Evolutionary conservation across 1,140 invertebrate species (phyloP).

Genomic region (Brachionus manjavacas): DNA sequence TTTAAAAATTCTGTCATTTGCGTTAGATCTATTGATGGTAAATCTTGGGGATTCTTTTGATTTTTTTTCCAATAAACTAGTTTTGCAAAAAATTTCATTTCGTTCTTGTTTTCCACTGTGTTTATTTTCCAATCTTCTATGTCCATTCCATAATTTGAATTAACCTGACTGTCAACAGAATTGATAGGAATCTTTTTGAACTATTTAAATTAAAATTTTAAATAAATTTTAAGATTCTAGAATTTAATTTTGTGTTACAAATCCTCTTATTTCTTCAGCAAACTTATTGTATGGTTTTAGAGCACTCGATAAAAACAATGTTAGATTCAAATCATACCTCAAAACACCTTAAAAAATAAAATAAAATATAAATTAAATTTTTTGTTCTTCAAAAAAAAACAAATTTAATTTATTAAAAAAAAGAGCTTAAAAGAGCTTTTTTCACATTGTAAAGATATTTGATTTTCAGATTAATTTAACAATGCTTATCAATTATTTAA

Average conservation of each 20-base stretch:
- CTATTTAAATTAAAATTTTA: not conserved
- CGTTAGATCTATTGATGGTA: not conserved
- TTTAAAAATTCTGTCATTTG: not conserved
- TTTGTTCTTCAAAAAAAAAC: too few relatives aligned
- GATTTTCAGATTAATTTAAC: too few relatives aligned
- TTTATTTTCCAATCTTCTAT: not conserved
- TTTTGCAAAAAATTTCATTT: not conserved
- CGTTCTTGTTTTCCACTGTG: not conserved
- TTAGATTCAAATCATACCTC: not conserved
- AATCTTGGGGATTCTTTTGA: not conserved
- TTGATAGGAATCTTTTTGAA: not conserved
- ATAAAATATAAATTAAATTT: too few relatives aligned
- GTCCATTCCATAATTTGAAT: not conserved
- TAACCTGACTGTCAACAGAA: not conserved
- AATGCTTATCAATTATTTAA: too few relatives aligned
- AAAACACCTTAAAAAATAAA: not conserved
- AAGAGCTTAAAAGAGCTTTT: too few relatives aligned
- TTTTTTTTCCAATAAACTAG: slow-evolving; percentile 5
- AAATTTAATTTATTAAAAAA: too few relatives aligned
- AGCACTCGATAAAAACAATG: not conserved
- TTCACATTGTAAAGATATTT: too few relatives aligned
- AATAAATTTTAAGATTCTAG: not conserved
- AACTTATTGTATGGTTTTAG: not conserved
- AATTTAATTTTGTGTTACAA: not conserved
- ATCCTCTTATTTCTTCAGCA: not conserved